These are phyloP conservation scores for Heliconius hortense DNA, from an alignment of 2,888 invertebrate species.

Conservation along the genomic window DNA sequence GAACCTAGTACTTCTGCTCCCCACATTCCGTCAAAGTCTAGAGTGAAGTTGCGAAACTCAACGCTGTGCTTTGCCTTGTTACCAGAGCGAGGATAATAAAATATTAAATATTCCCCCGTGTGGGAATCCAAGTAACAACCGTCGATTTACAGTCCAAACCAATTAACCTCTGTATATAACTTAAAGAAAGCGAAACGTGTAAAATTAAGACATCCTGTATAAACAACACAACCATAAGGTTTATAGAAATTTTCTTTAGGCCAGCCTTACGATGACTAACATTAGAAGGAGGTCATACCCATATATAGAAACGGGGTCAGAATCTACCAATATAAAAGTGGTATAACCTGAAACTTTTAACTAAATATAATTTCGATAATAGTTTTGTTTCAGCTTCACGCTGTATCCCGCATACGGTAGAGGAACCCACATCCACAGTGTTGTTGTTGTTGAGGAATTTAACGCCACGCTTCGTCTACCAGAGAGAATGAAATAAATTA, in stretches of 20 bases:
- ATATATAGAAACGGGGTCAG: slow-evolving; percentile 15
- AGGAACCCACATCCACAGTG: not conserved
- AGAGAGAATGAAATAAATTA: no score
- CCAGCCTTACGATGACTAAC: slow-evolving; percentile 11
- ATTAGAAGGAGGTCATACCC: slow-evolving; percentile 15
- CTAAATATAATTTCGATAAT: not conserved
- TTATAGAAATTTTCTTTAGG: slow-evolving; percentile 6
- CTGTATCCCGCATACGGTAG: not conserved
- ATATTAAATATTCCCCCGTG: no score
- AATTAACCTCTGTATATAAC: not conserved
- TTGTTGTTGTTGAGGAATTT: no score
- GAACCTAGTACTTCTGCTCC: not conserved
- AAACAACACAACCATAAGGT: not conserved
- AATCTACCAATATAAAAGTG: not conserved
- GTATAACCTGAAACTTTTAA: not conserved
- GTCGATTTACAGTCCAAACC: not conserved
- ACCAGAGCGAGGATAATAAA: no score
- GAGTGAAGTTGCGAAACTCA: no score
- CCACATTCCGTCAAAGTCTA: no score
- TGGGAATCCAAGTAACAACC: no score
- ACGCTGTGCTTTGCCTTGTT: no score
- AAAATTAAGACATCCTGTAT: not conserved
- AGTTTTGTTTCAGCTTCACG: not conserved
- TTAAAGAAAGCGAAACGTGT: not conserved
- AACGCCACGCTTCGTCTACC: no score